Conservation (phyloP, 1,140 invertebrate genomes). For the Bombus affinis region DNA sequence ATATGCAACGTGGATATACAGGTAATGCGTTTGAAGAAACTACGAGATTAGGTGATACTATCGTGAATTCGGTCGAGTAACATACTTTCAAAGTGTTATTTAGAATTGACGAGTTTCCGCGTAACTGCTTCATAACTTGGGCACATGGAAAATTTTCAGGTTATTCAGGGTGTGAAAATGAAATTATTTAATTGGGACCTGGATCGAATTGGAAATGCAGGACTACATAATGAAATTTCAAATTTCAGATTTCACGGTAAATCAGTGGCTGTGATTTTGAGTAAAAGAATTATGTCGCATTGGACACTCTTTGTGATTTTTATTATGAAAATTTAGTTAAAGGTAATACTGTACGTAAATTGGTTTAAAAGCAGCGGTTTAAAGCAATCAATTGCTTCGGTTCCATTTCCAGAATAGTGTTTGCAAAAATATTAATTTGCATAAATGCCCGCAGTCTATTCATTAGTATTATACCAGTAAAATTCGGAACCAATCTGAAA, state of each 20-base stretch:
- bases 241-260: background rate
- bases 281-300: background rate
- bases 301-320: no score
- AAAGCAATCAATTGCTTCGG: background rate
- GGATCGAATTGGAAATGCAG: background rate
- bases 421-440: no score
- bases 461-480: no score
- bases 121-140: background rate
- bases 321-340: no score
- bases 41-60: background rate
- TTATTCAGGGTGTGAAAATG: no score
- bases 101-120: background rate
- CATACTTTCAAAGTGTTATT: background rate
- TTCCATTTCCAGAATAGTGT: background rate
- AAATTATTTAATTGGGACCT: background rate
- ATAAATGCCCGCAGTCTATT: no score
- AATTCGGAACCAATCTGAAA: no score
- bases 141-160: background rate
- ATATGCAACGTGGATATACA: background rate
- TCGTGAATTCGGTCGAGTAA: background rate
- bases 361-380: background rate
- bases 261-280: no score
- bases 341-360: background rate
- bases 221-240: background rate
- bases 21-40: slow-evolving; percentile 1